phyloP scores from a whole-genome alignment of 2,797 vertebrate genomes.

The Spheniscus humboldti region DNA sequence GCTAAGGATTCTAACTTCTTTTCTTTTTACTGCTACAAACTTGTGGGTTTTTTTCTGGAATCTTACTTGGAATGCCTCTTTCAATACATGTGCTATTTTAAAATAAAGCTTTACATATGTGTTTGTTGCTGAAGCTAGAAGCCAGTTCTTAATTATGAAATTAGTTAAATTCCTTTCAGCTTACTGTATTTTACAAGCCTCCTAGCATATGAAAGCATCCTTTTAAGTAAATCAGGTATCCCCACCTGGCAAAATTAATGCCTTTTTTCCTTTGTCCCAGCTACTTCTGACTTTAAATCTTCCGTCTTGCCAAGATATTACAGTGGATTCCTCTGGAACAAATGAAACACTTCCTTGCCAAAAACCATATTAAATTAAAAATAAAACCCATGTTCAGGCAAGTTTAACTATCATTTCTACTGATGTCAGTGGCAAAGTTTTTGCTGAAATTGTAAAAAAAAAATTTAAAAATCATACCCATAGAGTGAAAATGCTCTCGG shows the following conservation, averaged over 20 bases:
- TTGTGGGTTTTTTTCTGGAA: background rate
- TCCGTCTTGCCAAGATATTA: background rate
- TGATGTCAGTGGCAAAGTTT: background rate
- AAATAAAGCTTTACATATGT: background rate
- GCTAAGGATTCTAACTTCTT: background rate
- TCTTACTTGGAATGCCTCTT: background rate
- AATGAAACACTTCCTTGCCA: background rate
- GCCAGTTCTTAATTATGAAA: background rate
- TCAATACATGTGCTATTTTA: background rate
- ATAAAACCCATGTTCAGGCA: background rate
- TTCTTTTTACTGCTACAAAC: background rate
- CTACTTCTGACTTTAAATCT: background rate
- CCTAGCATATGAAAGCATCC: background rate
- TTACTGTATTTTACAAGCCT: background rate
- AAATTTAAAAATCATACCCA: background rate
- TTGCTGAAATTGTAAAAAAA: background rate
- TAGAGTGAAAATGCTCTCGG: background rate
- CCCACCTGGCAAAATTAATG: background rate
- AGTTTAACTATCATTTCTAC: background rate
- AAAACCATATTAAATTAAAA: background rate
- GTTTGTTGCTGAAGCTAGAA: background rate
- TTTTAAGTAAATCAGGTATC: background rate
- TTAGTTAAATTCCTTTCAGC: background rate
- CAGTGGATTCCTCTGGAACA: background rate
- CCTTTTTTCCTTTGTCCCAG: background rate